These are phyloP conservation scores for Grantiella picta DNA, from an alignment of 2,113 vertebrate species.

Conservation along the genomic window DNA sequence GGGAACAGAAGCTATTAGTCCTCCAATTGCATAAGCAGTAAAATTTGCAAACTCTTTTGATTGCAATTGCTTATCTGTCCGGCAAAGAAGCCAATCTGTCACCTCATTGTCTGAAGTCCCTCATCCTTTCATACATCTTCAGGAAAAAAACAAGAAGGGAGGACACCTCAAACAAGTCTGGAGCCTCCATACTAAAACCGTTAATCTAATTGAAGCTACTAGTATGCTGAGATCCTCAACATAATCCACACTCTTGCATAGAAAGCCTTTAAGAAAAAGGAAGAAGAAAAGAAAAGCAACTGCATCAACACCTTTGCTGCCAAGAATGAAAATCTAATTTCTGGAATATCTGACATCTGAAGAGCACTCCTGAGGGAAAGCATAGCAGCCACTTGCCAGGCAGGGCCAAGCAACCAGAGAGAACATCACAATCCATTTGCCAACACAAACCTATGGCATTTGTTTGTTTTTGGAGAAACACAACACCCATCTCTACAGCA, in stretches of 20 bases:
- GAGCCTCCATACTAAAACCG: neutral
- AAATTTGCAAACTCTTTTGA: neutral
- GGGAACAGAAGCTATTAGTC: neutral
- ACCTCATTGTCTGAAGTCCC: neutral
- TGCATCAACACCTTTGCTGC: neutral
- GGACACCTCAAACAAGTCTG: neutral
- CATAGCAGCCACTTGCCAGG: neutral
- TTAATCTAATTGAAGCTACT: neutral
- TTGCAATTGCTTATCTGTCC: neutral
- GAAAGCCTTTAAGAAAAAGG: neutral
- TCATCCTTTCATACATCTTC: neutral
- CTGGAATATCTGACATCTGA: constrained; percentile 36
- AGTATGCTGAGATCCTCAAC: neutral
- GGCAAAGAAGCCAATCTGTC: neutral
- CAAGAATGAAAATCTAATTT: constrained; percentile 33
- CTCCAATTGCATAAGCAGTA: neutral
- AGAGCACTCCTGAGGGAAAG: constrained; percentile 24
- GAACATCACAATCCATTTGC: neutral
- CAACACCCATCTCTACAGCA: neutral
- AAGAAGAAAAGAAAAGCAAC: neutral
- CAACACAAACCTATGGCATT: neutral
- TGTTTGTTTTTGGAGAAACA: neutral
- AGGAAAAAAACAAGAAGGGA: neutral
- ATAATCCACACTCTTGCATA: neutral
- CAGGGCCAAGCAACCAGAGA: neutral